Evolutionary conservation across 92 coral and sea anemone species (phyloP), one percentile per base, ranked within the genome.

Genomic region (Palythoa grandis): DNA sequence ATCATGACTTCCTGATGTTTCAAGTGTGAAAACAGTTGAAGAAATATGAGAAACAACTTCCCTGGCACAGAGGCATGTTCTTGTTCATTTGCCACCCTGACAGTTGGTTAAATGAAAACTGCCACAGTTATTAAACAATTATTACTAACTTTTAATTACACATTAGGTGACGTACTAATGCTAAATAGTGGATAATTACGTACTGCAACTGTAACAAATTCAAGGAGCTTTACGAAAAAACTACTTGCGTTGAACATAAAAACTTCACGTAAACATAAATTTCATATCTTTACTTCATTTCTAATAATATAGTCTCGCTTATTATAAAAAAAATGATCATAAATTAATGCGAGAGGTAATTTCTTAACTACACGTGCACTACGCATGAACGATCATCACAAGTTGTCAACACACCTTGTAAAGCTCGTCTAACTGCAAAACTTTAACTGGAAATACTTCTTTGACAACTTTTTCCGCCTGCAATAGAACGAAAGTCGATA

Each of bases 401-500:
- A 19, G 52, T 17, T 40, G 19, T 14, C 58, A 17, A 70, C 67
- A 35, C 74, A 97, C 99, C 99, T 94, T 94, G 12, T 95, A 88
- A 20, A 97, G 90, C n/a, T 77, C 84, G 75, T 95, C 96, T 56
- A 97, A 82, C 70, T 93, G 91, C 87, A 94, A 71, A 54, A 97
- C 99, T 84, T 93, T 95, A 60, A 92, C 90, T 1, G 99, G 99
- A 69, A 97, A 97, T 82, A 90, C 91, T 86, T 95, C 92, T 70
- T 94, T 97, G 70, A 97, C 93, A 14, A 94, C 87, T 83, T 91
- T 96, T 84, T 97, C 98, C 11, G 98, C 98, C 99, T 97, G 70
- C 19, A 79, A 75, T 35, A 29, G 40, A 57, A 24, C 13, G 35
- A 70, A 16, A 69, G 37, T 24, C 20, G 40, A 52, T 57, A 15